phyloP scores from a whole-genome alignment of 2,113 vertebrate genomes.

The Cebidichthys violaceus region DNA sequence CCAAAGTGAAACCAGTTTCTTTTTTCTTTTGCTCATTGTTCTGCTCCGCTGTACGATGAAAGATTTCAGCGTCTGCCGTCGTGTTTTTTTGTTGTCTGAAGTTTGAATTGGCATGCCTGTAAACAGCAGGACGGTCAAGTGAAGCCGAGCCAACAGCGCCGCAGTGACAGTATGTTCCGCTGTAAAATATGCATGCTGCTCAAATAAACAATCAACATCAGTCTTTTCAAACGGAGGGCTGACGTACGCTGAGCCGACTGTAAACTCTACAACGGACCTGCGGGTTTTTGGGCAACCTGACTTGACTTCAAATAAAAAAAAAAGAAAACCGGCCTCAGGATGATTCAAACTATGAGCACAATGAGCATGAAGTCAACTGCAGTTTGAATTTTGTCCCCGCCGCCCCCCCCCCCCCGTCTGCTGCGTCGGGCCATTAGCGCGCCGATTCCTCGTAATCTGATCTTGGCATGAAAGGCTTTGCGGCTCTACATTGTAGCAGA shows the following conservation, averaged over 20 bases:
- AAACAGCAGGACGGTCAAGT: conserved; percentile 53
- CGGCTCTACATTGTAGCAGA: background rate
- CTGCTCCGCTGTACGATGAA: background rate
- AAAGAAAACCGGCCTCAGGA: background rate
- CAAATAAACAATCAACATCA: conserved; percentile 74
- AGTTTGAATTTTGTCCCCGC: background rate
- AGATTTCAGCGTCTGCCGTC: background rate
- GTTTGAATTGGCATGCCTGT: conserved; percentile 45
- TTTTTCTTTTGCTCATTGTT: background rate
- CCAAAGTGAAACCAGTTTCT: background rate
- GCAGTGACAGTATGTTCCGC: conserved; percentile 50
- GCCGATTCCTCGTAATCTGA: background rate
- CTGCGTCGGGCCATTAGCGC: background rate
- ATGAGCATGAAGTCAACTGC: background rate
- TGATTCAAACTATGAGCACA: background rate
- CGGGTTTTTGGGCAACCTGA: background rate
- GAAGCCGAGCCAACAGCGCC: conserved; percentile 65
- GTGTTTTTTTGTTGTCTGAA: conserved; percentile 59
- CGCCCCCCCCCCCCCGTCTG: too few species aligned
- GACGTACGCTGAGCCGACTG: background rate
- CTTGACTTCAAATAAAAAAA: background rate
- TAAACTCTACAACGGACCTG: background rate
- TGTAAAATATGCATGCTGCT: conserved; percentile 69
- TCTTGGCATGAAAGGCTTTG: background rate
- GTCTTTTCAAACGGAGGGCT: conserved; percentile 49